Evolutionary conservation across 2,888 invertebrate species (phyloP).

Genomic region (Amblyteles armatorius): DNA sequence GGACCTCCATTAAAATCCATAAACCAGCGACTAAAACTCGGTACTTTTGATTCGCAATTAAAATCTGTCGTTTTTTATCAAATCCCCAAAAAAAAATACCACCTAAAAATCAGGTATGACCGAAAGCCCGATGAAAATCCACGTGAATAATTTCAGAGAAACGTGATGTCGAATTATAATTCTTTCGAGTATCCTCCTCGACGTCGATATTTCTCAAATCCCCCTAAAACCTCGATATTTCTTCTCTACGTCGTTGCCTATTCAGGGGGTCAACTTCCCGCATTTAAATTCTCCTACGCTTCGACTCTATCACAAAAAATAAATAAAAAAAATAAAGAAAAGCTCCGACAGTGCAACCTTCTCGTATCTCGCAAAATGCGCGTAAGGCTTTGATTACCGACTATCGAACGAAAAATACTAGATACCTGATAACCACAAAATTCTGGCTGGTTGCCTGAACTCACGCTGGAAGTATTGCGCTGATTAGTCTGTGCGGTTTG

Average conservation of each 20-base stretch:
- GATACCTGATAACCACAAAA: slow-evolving; percentile 70
- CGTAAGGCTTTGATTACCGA: background rate
- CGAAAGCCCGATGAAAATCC: too few relatives aligned
- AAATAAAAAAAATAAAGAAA: background rate
- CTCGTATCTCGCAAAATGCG: background rate
- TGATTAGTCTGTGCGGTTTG: slow-evolving; percentile 46
- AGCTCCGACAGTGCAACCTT: background rate
- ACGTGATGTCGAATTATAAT: too few relatives aligned
- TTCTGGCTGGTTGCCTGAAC: slow-evolving; percentile 69
- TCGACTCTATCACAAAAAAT: background rate
- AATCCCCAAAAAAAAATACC: too few relatives aligned
- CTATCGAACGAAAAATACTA: slow-evolving; percentile 42
- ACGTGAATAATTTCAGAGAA: too few relatives aligned
- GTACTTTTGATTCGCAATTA: too few relatives aligned
- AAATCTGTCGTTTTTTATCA: too few relatives aligned
- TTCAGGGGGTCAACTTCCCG: background rate
- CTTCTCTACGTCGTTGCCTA: background rate
- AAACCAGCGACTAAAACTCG: too few relatives aligned
- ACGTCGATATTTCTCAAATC: too few relatives aligned
- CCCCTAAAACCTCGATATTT: too few relatives aligned
- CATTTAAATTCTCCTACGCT: background rate
- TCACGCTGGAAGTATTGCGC: slow-evolving; percentile 68
- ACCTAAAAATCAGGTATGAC: too few relatives aligned
- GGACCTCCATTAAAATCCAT: too few relatives aligned
- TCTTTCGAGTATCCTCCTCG: too few relatives aligned